Percentiles rank a stretch among this genome's conserved stretches.
These are phyloP conservation scores for Heliconius hortense DNA, from an alignment of 2,888 invertebrate genomes.

Conservation along the genomic window DNA sequence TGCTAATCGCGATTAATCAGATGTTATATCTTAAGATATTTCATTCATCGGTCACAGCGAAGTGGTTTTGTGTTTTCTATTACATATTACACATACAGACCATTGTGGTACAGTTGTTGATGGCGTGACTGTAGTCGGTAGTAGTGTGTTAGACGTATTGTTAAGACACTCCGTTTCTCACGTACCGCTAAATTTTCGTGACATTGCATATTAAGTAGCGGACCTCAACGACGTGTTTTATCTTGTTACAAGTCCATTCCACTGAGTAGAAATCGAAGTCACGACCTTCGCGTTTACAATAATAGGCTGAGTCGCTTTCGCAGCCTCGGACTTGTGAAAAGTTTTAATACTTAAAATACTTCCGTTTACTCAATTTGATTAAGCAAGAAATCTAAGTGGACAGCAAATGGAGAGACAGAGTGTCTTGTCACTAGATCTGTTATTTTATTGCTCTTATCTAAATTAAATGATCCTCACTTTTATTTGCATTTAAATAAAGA, in stretches of 20 bases:
- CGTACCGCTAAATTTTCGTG: too few species aligned
- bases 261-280: too few species aligned
- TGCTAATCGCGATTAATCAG: constrained; percentile 41
- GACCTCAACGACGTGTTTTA: too few species aligned
- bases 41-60: constrained; percentile 43
- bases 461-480: neutral
- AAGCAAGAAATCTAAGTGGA: too few species aligned
- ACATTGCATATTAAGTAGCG: too few species aligned
- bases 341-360: neutral
- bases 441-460: neutral
- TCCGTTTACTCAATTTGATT: neutral
- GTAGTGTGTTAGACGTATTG: neutral
- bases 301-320: too few species aligned
- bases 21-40: constrained; percentile 30
- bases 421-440: neutral
- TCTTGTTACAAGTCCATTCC: too few species aligned
- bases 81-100: neutral
- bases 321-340: too few species aligned
- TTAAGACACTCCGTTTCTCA: too few species aligned
- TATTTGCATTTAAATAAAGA: neutral
- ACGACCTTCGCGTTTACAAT: too few species aligned
- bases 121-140: neutral
- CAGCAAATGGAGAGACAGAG: neutral
- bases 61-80: constrained; percentile 13
- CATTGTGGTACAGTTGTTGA: neutral